phyloP scores from a whole-genome alignment of 2,113 vertebrate genomes.

The Cryptomyrus ogoouensis region DNA sequence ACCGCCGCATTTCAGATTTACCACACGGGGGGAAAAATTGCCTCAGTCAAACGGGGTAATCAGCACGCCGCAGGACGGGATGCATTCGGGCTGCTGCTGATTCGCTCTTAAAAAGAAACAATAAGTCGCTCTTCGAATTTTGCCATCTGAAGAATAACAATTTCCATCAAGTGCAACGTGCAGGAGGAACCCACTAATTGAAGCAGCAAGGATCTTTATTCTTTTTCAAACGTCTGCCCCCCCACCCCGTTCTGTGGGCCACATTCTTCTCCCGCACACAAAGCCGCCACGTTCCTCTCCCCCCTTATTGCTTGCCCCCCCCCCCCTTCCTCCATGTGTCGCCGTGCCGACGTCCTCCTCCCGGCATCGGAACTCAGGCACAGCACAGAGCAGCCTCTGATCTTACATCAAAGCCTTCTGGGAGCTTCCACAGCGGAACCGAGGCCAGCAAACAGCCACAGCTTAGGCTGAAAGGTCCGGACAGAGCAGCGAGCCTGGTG shows the following conservation, averaged over 20 bases:
- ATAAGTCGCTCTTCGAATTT: constrained; percentile 51
- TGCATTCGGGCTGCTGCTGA: constrained; percentile 53
- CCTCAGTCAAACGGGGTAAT: constrained; percentile 56
- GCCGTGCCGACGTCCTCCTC: neutral
- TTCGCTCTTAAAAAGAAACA: constrained; percentile 53
- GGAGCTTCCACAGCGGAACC: neutral
- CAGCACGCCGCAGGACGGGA: constrained; percentile 50
- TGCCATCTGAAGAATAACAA: constrained; percentile 58
- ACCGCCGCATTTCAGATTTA: constrained; percentile 42
- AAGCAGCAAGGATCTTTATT: constrained; percentile 47
- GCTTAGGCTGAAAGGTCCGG: neutral
- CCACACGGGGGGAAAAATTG: constrained; percentile 37
- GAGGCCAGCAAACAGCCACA: neutral
- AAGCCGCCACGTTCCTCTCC: constrained; percentile 31
- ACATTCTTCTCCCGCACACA: constrained; percentile 24
- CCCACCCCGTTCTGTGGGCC: neutral
- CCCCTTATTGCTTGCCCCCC: neutral
- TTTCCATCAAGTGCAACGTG: constrained; percentile 57
- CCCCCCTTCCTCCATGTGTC: neutral
- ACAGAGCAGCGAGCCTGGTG: neutral
- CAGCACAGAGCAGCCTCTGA: neutral
- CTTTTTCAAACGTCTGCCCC: neutral
- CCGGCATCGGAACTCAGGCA: neutral
- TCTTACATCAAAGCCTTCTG: constrained; percentile 1
- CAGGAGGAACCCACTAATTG: constrained; percentile 64